These are phyloP conservation scores for Channa argus DNA, from an alignment of 2,113 vertebrate species.

Conservation along the genomic window DNA sequence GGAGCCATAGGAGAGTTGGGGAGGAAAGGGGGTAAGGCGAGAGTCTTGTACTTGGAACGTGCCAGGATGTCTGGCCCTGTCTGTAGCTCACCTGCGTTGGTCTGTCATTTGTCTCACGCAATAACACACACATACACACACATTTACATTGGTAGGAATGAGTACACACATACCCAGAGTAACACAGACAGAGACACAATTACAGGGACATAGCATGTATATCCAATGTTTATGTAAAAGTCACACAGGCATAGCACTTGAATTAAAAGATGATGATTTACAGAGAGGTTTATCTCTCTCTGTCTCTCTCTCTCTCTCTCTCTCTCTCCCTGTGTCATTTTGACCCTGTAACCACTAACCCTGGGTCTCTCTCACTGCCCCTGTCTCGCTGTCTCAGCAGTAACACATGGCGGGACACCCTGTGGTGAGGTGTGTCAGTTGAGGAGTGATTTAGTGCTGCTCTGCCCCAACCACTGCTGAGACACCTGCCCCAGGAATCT, in stretches of 20 bases:
- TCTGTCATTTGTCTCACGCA: conserved; percentile 67
- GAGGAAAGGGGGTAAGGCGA: conserved; percentile 77
- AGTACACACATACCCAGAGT: background rate
- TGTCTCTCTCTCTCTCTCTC: conserved; percentile 34
- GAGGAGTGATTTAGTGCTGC: conserved; percentile 83
- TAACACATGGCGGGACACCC: conserved; percentile 84
- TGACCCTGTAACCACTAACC: conserved; percentile 65
- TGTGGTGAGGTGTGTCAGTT: conserved; percentile 79
- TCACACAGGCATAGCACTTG: conserved; percentile 6
- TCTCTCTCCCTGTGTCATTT: conserved; percentile 7
- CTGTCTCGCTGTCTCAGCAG: conserved; percentile 53
- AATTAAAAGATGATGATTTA: conserved; percentile 67
- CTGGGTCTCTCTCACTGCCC: conserved; percentile 32
- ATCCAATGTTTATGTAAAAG: conserved; percentile 17
- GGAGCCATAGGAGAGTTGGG: conserved; percentile 17
- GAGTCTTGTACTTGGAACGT: conserved; percentile 83
- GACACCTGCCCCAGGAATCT: conserved; percentile 84
- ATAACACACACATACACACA: conserved; percentile 34
- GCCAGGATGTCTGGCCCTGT: conserved; percentile 83
- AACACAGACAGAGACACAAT: conserved; percentile 21
- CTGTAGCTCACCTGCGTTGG: conserved; percentile 83
- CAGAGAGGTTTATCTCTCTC: conserved; percentile 44
- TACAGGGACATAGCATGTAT: conserved; percentile 40
- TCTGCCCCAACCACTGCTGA: conserved; percentile 76
- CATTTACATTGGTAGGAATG: conserved; percentile 17